Conservation (phyloP, 2,113 vertebrate genomes). For the Rhabdomys dilectus region DNA sequence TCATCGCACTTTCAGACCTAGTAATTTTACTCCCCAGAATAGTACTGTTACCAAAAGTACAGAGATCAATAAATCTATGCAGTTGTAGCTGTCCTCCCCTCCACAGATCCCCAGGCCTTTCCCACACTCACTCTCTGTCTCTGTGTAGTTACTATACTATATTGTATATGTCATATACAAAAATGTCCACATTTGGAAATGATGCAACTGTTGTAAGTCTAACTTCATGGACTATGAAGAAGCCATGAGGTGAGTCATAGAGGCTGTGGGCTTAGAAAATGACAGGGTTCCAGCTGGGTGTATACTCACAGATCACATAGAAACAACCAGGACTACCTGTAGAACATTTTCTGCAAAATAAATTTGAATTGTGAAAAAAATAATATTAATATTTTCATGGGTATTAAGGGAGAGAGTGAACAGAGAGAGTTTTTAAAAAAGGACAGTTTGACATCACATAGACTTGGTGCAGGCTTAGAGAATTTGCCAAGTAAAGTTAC, state of each 20-base stretch:
- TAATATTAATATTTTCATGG: not conserved
- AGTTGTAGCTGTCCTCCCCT: too few relatives aligned
- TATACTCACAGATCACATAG: not conserved
- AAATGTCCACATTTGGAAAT: not conserved
- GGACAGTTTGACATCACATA: not conserved
- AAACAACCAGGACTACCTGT: not conserved
- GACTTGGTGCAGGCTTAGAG: conserved; percentile 60
- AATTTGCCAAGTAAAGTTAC: too few relatives aligned
- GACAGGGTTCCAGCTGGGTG: too few relatives aligned
- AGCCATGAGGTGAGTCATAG: not conserved
- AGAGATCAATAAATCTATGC: too few relatives aligned
- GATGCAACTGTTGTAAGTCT: not conserved
- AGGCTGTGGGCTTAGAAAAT: not conserved
- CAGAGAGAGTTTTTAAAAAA: not conserved
- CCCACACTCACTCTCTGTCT: not conserved
- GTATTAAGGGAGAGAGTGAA: not conserved
- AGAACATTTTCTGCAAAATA: not conserved
- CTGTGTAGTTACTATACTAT: not conserved
- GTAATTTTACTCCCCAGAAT: too few relatives aligned
- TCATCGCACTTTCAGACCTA: too few relatives aligned
- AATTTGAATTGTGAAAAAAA: not conserved
- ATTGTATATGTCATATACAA: too few relatives aligned
- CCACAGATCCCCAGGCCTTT: too few relatives aligned
- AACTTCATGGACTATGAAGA: not conserved
- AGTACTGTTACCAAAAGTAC: too few relatives aligned